Percentiles rank a stretch among this genome's conserved stretches.
Evolutionary conservation across 2,113 vertebrate species (phyloP).

Genomic region (Megalops atlanticus): DNA sequence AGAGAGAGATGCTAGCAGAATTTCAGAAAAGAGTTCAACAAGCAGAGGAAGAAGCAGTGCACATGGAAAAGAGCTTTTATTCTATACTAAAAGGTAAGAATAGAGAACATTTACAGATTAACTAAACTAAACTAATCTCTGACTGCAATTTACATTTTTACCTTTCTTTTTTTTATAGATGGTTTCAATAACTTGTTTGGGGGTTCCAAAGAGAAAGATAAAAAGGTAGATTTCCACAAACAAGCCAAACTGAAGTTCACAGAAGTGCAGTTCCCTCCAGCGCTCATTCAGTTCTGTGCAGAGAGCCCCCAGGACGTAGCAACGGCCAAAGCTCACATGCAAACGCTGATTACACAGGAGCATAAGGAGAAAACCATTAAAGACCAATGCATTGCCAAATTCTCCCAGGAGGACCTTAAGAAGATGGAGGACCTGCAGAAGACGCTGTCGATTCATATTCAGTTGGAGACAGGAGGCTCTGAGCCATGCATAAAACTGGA

Average conservation of each 20-base stretch:
- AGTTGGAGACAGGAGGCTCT: conserved; percentile 48
- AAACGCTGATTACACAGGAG: conserved; percentile 66
- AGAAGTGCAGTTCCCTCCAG: conserved; percentile 65
- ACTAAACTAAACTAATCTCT: no score
- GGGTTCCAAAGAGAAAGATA: fast-evolving
- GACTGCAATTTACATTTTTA: background rate
- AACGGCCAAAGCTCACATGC: conserved; percentile 57
- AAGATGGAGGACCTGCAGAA: conserved; percentile 70
- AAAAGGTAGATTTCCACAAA: no score
- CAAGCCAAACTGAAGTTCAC: no score
- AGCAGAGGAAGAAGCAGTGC: conserved; percentile 51
- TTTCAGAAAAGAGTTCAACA: conserved; percentile 78
- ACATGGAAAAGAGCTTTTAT: fast-evolving
- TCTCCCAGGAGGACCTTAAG: conserved; percentile 59
- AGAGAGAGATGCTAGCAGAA: conserved; percentile 66
- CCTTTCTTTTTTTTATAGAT: conserved; percentile 32
- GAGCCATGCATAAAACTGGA: conserved; percentile 66
- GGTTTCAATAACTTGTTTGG: background rate
- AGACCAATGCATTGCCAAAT: conserved; percentile 66
- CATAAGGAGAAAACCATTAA: conserved; percentile 54
- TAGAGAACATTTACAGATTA: no score
- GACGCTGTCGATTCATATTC: conserved; percentile 68
- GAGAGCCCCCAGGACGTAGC: conserved; percentile 53
- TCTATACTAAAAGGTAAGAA: conserved; percentile 61
- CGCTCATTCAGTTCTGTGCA: conserved; percentile 80